These are phyloP conservation scores for Arctocebus calabarensis DNA, from an alignment of 2,797 vertebrate genomes.

Conservation along the genomic window DNA sequence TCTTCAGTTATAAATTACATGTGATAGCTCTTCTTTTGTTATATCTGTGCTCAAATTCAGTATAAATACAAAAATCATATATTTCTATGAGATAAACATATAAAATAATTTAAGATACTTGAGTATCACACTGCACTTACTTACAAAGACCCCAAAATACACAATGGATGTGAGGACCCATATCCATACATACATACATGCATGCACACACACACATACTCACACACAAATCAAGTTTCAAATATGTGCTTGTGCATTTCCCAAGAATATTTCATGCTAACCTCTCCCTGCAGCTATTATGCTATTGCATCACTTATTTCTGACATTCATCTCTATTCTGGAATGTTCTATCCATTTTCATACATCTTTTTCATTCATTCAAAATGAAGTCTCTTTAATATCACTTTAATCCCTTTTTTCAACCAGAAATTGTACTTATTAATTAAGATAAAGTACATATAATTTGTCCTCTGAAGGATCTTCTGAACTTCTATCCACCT, in stretches of 20 bases:
- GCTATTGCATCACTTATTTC: not conserved
- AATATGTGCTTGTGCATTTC: not conserved
- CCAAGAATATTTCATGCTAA: not conserved
- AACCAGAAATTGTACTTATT: not conserved
- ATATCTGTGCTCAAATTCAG: not conserved
- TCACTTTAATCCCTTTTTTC: conserved; percentile 21
- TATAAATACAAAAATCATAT: not conserved
- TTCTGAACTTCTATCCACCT: not conserved
- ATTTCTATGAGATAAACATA: not conserved
- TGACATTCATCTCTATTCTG: not conserved
- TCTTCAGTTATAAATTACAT: conserved; percentile 39
- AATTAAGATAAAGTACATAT: conserved; percentile 2
- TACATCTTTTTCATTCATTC: conserved; percentile 5
- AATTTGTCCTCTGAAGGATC: not conserved
- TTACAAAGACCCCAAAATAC: not conserved
- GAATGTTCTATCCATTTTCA: conserved; percentile 18
- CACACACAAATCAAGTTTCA: not conserved
- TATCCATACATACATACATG: not conserved
- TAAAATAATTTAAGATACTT: not conserved
- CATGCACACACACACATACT: not conserved
- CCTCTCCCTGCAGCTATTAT: not conserved
- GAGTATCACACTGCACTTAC: not conserved
- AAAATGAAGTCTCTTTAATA: not conserved
- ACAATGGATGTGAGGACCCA: not conserved
- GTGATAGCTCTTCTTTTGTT: not conserved